These are phyloP conservation scores for Psittacula cyanocephala DNA, from an alignment of 2,113 vertebrate genomes.

Conservation along the genomic window DNA sequence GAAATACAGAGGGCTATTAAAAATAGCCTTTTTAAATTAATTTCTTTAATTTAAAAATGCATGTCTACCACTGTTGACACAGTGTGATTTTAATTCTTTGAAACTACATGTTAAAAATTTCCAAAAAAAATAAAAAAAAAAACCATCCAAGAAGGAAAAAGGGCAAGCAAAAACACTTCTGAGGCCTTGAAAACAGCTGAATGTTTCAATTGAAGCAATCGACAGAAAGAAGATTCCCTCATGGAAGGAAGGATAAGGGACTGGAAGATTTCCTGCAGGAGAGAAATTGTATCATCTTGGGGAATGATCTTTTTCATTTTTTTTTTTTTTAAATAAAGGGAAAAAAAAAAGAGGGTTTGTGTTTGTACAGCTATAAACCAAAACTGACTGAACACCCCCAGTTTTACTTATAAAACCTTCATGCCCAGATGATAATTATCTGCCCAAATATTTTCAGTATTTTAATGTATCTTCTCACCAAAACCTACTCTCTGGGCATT, in stretches of 20 bases:
- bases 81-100: not conserved
- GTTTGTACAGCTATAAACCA: not conserved
- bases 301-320: not conserved
- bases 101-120: not conserved
- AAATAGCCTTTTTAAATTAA: not conserved
- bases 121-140: not conserved
- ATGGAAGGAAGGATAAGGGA: not conserved
- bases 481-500: not conserved
- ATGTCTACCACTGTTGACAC: not conserved
- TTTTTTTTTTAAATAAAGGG: not conserved
- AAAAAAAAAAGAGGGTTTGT: not conserved
- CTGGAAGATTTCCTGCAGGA: not conserved
- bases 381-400: not conserved
- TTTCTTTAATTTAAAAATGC: not conserved
- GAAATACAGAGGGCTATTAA: not conserved
- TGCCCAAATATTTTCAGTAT: not conserved
- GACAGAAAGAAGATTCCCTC: not conserved
- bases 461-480: not conserved
- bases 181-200: not conserved
- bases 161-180: not conserved
- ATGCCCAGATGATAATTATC: not conserved
- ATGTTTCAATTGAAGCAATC: not conserved
- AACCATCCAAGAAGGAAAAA: not conserved
- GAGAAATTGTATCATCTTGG: not conserved
- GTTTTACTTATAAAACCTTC: not conserved